These are phyloP conservation scores for Lasioglossum pauxillum DNA, from an alignment of 2,888 invertebrate genomes.

Conservation along the genomic window DNA sequence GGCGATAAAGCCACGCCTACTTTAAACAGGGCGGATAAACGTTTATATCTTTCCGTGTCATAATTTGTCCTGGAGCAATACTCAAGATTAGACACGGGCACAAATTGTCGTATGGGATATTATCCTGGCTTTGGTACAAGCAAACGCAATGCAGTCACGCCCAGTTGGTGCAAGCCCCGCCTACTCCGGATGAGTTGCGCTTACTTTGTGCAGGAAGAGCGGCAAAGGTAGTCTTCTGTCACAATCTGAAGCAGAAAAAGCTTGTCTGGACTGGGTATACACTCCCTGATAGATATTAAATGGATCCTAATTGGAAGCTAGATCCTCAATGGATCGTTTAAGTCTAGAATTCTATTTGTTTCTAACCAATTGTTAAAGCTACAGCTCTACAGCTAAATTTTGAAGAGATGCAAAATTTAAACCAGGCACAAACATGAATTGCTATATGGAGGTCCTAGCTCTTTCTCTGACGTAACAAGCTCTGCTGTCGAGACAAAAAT, in stretches of 20 bases:
- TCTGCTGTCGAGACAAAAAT: not conserved
- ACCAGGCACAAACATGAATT: not conserved
- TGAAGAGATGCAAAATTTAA: not conserved
- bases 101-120: not conserved
- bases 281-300: not conserved
- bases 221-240: not conserved
- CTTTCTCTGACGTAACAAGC: not conserved
- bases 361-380: too few species aligned
- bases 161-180: not conserved
- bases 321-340: not conserved
- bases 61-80: not conserved
- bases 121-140: not conserved
- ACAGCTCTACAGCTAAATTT: not conserved
- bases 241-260: not conserved
- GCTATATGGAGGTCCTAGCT: not conserved
- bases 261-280: too few species aligned
- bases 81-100: not conserved
- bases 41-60: not conserved
- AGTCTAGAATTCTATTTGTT: not conserved
- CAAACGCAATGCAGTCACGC: too few species aligned
- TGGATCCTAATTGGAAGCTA: not conserved
- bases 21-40: not conserved
- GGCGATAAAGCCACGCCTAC: not conserved
- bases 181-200: not conserved
- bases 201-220: not conserved